These are phyloP conservation scores for Nannospalax galili DNA, from an alignment of 2,113 vertebrate species.

Conservation along the genomic window DNA sequence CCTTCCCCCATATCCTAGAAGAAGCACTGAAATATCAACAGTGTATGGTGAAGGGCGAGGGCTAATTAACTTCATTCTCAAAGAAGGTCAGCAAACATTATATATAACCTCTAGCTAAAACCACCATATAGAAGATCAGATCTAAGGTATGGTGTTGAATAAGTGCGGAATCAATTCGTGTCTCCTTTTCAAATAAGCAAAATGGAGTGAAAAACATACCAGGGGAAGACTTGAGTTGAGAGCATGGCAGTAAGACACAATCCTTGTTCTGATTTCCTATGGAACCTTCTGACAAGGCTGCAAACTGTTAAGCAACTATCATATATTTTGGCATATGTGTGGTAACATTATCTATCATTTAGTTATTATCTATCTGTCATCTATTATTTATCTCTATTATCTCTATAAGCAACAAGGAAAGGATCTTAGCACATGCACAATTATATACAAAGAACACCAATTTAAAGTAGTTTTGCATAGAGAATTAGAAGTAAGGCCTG, in stretches of 20 bases:
- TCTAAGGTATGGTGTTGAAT: too few relatives aligned
- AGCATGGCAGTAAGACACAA: neutral
- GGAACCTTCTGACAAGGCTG: neutral
- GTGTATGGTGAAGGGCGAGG: neutral
- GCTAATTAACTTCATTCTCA: slow-evolving; percentile 42
- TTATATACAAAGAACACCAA: neutral
- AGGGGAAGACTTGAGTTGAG: neutral
- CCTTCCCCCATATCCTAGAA: neutral
- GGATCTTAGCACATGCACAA: neutral
- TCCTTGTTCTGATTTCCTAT: neutral
- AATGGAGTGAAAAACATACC: neutral
- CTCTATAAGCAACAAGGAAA: neutral
- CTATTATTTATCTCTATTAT: neutral
- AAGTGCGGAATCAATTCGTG: neutral
- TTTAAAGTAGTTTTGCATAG: neutral
- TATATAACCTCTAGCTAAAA: neutral
- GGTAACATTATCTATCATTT: neutral
- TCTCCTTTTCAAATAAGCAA: neutral
- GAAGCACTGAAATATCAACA: neutral
- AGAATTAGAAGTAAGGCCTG: neutral
- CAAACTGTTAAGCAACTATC: neutral
- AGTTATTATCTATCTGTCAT: too few relatives aligned
- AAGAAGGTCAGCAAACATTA: neutral
- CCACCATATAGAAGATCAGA: neutral
- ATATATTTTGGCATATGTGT: neutral